phyloP scores from a whole-genome alignment of 2,888 invertebrate genomes.

The Ectemnius lituratus region DNA sequence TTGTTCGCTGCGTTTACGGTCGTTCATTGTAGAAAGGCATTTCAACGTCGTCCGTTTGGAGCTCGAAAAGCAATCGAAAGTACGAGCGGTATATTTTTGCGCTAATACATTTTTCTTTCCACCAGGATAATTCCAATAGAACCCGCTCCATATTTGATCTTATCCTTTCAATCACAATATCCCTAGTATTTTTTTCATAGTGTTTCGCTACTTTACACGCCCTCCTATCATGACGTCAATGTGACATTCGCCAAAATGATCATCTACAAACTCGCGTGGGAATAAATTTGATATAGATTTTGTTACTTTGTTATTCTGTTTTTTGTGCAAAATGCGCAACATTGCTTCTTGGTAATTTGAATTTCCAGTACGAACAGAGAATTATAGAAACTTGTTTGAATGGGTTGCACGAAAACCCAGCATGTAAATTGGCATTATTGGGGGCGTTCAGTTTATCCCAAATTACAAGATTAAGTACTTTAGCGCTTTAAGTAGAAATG shows the following conservation, averaged over 20 bases:
- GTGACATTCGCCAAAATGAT: no score
- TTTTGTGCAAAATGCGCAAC: no score
- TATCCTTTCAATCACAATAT: background rate
- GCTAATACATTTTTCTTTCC: slow-evolving; percentile 41
- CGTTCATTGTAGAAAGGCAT: slow-evolving; percentile 40
- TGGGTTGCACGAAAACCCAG: slow-evolving; percentile 1
- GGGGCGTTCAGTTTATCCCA: slow-evolving; percentile 52
- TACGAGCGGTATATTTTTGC: slow-evolving; percentile 38
- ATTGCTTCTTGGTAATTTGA: no score
- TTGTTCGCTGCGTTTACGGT: slow-evolving; percentile 49
- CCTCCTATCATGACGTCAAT: no score
- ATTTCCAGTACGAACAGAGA: no score
- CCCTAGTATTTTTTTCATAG: no score
- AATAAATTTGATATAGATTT: no score
- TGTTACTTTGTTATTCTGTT: no score
- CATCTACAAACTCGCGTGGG: no score
- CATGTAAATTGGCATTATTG: slow-evolving; percentile 48
- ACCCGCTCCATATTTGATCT: background rate
- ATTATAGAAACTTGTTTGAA: background rate
- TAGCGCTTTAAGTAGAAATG: slow-evolving; percentile 67
- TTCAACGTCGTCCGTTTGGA: slow-evolving; percentile 36
- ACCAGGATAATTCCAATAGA: slow-evolving; percentile 22
- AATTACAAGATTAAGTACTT: slow-evolving; percentile 58
- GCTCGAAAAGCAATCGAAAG: slow-evolving; percentile 34
- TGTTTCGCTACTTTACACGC: no score